These are phyloP conservation scores for Cryptus viduatorius DNA, from an alignment of 2,888 invertebrate genomes.

Conservation along the genomic window DNA sequence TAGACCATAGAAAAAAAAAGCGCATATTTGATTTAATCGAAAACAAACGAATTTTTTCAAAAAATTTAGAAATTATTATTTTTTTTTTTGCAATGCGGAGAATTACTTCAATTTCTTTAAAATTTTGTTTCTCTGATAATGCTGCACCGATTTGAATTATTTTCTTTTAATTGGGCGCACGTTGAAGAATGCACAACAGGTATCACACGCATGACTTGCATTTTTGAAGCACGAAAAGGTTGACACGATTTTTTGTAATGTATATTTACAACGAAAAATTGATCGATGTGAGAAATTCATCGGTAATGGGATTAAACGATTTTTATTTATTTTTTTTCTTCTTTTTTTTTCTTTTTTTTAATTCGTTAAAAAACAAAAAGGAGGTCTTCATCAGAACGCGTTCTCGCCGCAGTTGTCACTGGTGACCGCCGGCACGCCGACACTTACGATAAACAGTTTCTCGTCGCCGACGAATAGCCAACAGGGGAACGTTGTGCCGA, in stretches of 20 bases:
- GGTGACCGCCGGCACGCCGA: conserved; percentile 79
- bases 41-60: too few species aligned
- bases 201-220: conserved; percentile 20
- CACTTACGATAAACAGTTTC: conserved; percentile 81
- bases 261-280: not conserved
- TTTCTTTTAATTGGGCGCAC: conserved; percentile 21
- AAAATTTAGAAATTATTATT: too few species aligned
- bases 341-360: not conserved
- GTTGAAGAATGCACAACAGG: conserved; percentile 32
- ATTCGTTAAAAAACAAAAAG: conserved; percentile 63
- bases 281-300: too few species aligned
- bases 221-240: conserved; percentile 43
- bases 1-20: not conserved
- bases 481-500: conserved; percentile 76
- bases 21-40: too few species aligned
- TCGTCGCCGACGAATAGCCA: conserved; percentile 78
- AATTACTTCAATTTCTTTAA: not conserved
- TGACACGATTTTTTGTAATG: conserved; percentile 1
- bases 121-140: not conserved
- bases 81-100: too few species aligned
- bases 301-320: not conserved
- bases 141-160: not conserved
- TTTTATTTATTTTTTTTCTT: not conserved
- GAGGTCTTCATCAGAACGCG: conserved; percentile 81
- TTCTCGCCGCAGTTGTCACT: conserved; percentile 82